These are phyloP conservation scores for Brachyrhaphis roseni DNA, from an alignment of 2,797 vertebrate genomes.

Conservation along the genomic window DNA sequence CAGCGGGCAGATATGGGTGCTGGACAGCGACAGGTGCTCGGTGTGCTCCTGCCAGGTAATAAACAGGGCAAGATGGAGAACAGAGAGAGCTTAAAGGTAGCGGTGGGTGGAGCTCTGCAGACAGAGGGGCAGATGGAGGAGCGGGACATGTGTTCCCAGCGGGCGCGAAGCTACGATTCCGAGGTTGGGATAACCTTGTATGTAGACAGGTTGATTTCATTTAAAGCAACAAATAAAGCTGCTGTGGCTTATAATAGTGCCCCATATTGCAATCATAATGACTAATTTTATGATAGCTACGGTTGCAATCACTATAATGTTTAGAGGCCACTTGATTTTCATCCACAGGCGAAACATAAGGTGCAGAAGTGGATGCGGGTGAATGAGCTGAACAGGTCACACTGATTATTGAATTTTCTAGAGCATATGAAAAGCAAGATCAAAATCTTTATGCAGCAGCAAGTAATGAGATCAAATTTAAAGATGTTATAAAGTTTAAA, in stretches of 20 bases:
- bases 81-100: neutral
- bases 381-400: neutral
- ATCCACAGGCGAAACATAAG: neutral
- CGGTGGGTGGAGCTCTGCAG: conserved; percentile 6
- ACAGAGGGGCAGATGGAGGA: conserved; percentile 4
- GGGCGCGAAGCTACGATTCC: neutral
- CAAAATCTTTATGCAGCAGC: neutral
- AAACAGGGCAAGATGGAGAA: conserved; percentile 26
- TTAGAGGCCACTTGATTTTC: neutral
- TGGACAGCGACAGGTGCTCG: conserved; percentile 95
- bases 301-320: neutral
- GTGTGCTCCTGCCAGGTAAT: conserved; percentile 97
- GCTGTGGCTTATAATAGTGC: neutral
- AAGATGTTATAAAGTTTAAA: neutral
- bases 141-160: conserved; percentile 13
- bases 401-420: neutral
- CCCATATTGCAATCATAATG: neutral
- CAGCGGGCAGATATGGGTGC: conserved; percentile 96
- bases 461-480: neutral
- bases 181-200: neutral
- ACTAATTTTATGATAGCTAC: neutral
- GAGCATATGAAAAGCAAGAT: neutral
- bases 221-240: neutral
- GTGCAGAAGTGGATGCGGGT: neutral
- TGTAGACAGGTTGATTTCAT: neutral